These are phyloP conservation scores for Arrhopalites spinosus DNA, from an alignment of 2,888 invertebrate species.

Conservation along the genomic window DNA sequence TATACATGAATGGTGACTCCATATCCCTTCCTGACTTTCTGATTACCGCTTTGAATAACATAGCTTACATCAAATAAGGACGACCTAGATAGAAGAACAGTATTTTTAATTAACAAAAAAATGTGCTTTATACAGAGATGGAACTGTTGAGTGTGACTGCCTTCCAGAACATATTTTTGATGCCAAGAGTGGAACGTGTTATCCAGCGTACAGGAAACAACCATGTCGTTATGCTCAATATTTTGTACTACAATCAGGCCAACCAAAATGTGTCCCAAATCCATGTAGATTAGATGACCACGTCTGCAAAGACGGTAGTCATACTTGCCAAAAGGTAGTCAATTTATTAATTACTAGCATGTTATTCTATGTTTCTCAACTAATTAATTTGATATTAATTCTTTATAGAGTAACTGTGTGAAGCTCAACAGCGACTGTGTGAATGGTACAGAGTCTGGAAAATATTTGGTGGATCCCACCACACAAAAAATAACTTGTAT, in stretches of 20 bases:
- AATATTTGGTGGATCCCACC: conserved; percentile 6
- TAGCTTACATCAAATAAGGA: conserved; percentile 37
- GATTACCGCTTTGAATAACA: no score
- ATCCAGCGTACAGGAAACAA: conserved; percentile 40
- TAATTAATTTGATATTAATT: no score
- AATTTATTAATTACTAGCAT: no score
- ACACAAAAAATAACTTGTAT: conserved; percentile 7
- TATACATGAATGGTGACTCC: no score
- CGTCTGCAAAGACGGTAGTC: conserved; percentile 41
- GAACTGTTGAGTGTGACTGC: conserved; percentile 51
- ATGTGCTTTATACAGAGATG: conserved; percentile 38
- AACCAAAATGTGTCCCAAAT: conserved; percentile 41
- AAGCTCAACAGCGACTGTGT: conserved; percentile 20
- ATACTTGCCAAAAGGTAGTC: neutral
- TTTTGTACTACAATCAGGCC: conserved; percentile 9
- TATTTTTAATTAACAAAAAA: neutral
- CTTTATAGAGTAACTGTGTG: conserved; percentile 28
- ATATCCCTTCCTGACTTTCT: no score
- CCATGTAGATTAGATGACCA: conserved; percentile 42
- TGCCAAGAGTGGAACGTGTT: conserved; percentile 43
- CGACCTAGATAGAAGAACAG: no score
- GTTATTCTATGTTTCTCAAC: no score
- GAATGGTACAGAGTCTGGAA: neutral
- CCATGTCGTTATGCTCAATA: conserved; percentile 43
- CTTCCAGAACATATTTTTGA: conserved; percentile 38